These are phyloP conservation scores for Papilio aristodemus DNA, from an alignment of 1,140 invertebrate species.

Conservation along the genomic window DNA sequence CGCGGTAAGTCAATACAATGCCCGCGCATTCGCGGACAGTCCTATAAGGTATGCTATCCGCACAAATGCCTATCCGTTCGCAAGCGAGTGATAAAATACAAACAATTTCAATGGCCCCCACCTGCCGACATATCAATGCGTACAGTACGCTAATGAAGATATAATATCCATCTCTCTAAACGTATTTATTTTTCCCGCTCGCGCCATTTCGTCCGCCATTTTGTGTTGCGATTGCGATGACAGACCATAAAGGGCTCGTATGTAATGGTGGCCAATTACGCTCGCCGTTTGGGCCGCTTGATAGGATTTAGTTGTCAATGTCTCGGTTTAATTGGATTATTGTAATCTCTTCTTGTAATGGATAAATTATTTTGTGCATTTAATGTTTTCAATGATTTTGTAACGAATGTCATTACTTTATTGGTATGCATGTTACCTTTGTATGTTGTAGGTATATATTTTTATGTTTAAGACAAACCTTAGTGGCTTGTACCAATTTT, in stretches of 20 bases:
- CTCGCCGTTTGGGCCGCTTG: conserved; percentile 56
- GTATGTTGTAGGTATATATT: conserved; percentile 23
- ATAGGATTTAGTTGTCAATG: conserved; percentile 77
- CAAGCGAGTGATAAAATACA: conserved; percentile 69
- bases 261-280: conserved; percentile 74
- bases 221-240: conserved; percentile 66
- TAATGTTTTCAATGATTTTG: conserved; percentile 4
- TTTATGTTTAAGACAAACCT: no score
- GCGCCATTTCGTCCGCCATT: conserved; percentile 55
- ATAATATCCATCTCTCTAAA: conserved; percentile 69
- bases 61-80: conserved; percentile 49
- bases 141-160: conserved; percentile 73
- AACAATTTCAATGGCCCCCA: conserved; percentile 67
- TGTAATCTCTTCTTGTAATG: conserved; percentile 59
- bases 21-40: conserved; percentile 30
- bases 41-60: conserved; percentile 53
- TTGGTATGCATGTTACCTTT: conserved; percentile 33
- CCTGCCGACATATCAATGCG: conserved; percentile 72
- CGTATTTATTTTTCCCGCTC: conserved; percentile 69
- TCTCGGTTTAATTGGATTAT: conserved; percentile 71
- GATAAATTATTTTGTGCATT: conserved; percentile 45
- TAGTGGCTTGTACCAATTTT: no score
- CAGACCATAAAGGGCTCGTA: conserved; percentile 55
- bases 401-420: conserved; percentile 12
- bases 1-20: conserved; percentile 45